Base-by-base conservation (phyloP, 2,797 vertebrate species). In the Syncerus caffer region DNA sequence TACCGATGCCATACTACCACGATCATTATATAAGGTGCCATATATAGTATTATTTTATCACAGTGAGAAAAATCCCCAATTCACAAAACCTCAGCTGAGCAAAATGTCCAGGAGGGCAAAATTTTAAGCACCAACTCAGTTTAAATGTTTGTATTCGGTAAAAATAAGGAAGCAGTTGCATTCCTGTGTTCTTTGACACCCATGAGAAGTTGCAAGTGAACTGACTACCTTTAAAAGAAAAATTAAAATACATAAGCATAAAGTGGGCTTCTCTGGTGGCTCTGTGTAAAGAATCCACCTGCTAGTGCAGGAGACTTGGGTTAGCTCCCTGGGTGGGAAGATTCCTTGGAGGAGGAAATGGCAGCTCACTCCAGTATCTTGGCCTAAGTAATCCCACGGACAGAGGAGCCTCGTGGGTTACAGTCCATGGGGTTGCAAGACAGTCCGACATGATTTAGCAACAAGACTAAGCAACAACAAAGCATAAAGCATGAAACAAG, bases 21-120 rank as follows among this genome's bases (percentile, higher is more conserved):
- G 12, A 0, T 38, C 51, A 27, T 34, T 31, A 34, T 21, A 45
- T 6, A 21, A 3, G 2, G 27, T 53, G 4, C 14, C 31, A 0
- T 27, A 25, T 2, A 3, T 1, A 34, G 1, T 16, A 6, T 83
- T n/a, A 51, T 31, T 92, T 58, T 38, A 87, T 31, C 15, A 27
- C 76, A 71, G 16, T 19, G 15, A 93, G 21, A 64, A 60, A n/a
- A 74, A 17, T 13, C n/a, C 25, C 34, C 45, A 16, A 64, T n/a
- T 29, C 53, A 14, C 31, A 42, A 74, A 9, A 19, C 13, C 23
- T 83, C 3, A 76, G 16, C 71, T 86, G 93, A 96, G 4, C 21
- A 97, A 94, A 80, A 31, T 17, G 58, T 10, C 78, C 0, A 87
- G 29, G 0, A 92, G 14, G 42, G 1, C 31, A 17, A 0, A 51